Evolutionary conservation across 2,113 vertebrate genomes (phyloP), one percentile per base, ranked within the genome.

Genomic region (Furnarius figulus): DNA sequence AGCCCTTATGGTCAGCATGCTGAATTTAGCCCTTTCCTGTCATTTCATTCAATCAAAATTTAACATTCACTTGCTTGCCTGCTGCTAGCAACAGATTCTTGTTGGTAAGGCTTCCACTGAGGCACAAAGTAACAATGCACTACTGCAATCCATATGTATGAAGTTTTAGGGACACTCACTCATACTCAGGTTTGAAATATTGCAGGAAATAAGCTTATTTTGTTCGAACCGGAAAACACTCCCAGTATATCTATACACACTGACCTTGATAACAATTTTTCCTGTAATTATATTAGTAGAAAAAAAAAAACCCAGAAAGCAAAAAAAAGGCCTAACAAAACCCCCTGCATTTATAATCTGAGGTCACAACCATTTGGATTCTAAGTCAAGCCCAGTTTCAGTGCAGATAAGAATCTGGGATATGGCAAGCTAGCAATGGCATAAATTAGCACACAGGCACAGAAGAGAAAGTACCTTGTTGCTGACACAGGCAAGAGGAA

Each of bases 211-310:
- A 56, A 87, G 76, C 19, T 93, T 61, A 90, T 53, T 96, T 90
- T 95, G 68, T 47, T 88, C 65, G 93, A 86, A 78, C 39, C 33
- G 83, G 96, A 97, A 96, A 90, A 95, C 93, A 91, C 90, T 95
- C 94, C 93, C 92, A 95, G 66, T 70, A 2, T 93, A 90, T 92
- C 95, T 44, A 93, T 87, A 93, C 90, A 95, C 77, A 94, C 50
- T 70, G 59, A 89, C 93, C 71, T 89, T 55, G 86, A 93, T 94
- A 94, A 94, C 73, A 47, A 58, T 77, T 95, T 92, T 96, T 96
- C 93, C 93, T 97, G 92, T 44, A 80, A 96, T 97, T 96, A 94
- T 96, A 78, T 52, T 84, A 72, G 53, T 25, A 66, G 52, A 25
- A 85, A 77, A 81, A 71, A 86, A 37, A 63, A 76, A 33, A 40